Evolutionary conservation across 2,888 invertebrate genomes (phyloP), one percentile per base, ranked within the genome.

Genomic region (Eupithecia subfuscata): DNA sequence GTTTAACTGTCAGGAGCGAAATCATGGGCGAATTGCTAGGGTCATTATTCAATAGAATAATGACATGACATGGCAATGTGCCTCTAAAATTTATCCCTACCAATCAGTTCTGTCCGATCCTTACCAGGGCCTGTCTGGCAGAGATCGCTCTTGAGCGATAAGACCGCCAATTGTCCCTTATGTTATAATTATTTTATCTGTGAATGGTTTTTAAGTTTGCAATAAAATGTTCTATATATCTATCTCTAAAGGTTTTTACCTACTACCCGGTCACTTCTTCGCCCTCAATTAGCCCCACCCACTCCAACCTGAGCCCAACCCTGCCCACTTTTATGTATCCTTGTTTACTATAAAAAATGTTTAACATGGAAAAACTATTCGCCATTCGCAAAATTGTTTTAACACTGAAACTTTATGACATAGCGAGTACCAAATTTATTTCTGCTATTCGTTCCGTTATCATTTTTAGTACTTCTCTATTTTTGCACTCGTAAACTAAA

Each of bases 311-410:
- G 12, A 34, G 18, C 73, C 9, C 77, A 18, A 1, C 72, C 73
- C 81, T 80, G 80, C 30, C 37, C 5, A 18, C 34, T 72, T 77
- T 79, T 76, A 80, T 76, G 75, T 78, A 74, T 80, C 75, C 79
- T 80, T 72, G 76, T 80, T 73, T 73, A 69, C 74, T 74, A 75
- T 63, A 78, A 78, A 77, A 69, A 77, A 79, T 75, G 67, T 76
- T 77, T 73, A 71, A 80, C 78, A 81, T 73, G 78, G 34, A 78
- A 78, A 80, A 79, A 78, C 79, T 80, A 79, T 81, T 76, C 73
- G 56, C 30, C 67, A 75, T 77, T 69, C 52, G 40, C 69, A 43
- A 75, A 73, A 77, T 75, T 76, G 71, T 73, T 73, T 76, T 69
- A 63, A 70, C 64, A 56, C 65, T 52, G 25, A 63, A 73, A 73